These are phyloP conservation scores for Sebastes reedi DNA, from an alignment of 2,797 vertebrate genomes.

Conservation along the genomic window DNA sequence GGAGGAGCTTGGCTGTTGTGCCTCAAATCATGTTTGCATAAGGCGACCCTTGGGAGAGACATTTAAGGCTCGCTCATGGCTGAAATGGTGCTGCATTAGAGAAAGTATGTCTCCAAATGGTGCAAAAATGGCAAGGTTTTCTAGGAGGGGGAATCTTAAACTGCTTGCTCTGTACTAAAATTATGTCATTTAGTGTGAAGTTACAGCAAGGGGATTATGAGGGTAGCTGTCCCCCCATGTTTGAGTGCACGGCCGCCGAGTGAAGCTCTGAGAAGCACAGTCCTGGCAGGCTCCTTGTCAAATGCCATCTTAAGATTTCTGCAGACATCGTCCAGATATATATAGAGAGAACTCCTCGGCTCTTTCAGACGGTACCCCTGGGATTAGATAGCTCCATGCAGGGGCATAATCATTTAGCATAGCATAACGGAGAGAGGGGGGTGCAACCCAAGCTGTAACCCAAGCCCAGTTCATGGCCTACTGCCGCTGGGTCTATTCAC, in stretches of 20 bases:
- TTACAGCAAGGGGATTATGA: neutral
- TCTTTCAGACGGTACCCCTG: slow-evolving; percentile 41
- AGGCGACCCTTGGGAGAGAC: slow-evolving; percentile 54
- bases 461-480: slow-evolving; percentile 47
- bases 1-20: slow-evolving; percentile 51
- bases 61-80: slow-evolving; percentile 41
- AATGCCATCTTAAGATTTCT: slow-evolving; percentile 73
- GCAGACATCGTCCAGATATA: slow-evolving; percentile 76
- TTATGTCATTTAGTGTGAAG: neutral
- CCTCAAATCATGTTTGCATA: slow-evolving; percentile 64
- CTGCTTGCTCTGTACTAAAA: neutral
- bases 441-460: slow-evolving; percentile 73
- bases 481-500: slow-evolving; percentile 57
- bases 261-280: slow-evolving; percentile 44
- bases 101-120: neutral
- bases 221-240: slow-evolving; percentile 1
- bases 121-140: neutral
- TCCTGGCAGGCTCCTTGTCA: slow-evolving; percentile 45
- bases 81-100: slow-evolving; percentile 41
- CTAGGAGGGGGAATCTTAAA: neutral
- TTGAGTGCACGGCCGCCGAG: slow-evolving; percentile 6
- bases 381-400: slow-evolving; percentile 77
- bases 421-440: slow-evolving; percentile 48
- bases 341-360: slow-evolving; percentile 78
- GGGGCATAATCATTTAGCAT: slow-evolving; percentile 74